Evolutionary conservation across 2,113 vertebrate species (phyloP), one percentile per base, ranked within the genome.

Genomic region (Fukomys damarensis): DNA sequence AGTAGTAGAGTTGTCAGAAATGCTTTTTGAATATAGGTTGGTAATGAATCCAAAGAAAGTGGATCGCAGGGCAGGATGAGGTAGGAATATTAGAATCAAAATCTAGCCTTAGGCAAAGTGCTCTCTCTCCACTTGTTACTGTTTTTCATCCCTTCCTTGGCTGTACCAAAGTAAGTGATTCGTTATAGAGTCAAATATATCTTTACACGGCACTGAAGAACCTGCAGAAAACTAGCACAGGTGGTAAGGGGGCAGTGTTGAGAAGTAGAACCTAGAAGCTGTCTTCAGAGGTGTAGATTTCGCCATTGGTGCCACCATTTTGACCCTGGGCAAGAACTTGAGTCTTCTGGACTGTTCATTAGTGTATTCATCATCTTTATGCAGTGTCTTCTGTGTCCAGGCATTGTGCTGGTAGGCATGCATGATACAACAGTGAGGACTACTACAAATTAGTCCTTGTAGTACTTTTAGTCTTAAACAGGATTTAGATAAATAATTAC

Each of bases 301-400:
- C 87, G 74, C 20, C 85, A 86, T 52, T 76, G 32, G 58, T 80
- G 61, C 26, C 14, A 66, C 61, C 10, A 49, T 61, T 68, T 87
- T 96, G 77, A 96, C 13, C 24, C 32, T 83, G 65, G 38, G 9
- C 59, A 94, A 94, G 24, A 61, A 86, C 32, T 91, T 96, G 77
- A 19, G 79, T n/a, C 86, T 89, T 83, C 10, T 85, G 84, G 72
- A 61, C 14, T 35, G 56, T 95, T 56, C 1, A 17, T 81, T 95
- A 14, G 16, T 77, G 10, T n/a, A 38, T 65, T 80, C 13, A 14
- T 79, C 49, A 43, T 26, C 76, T 72, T 87, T 80, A 26, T 85
- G 68, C 22, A 83, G 17, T 56, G 2, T 87, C 41, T 74, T 66
- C 32, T 65, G 2, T 83, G 38, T 93, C 74, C 38, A 46, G 77